A percentile compares a stretch with the other conserved stretches of the same genome.
Conservation (phyloP, 2,113 vertebrate genomes). For the Colossoma macropomum region DNA sequence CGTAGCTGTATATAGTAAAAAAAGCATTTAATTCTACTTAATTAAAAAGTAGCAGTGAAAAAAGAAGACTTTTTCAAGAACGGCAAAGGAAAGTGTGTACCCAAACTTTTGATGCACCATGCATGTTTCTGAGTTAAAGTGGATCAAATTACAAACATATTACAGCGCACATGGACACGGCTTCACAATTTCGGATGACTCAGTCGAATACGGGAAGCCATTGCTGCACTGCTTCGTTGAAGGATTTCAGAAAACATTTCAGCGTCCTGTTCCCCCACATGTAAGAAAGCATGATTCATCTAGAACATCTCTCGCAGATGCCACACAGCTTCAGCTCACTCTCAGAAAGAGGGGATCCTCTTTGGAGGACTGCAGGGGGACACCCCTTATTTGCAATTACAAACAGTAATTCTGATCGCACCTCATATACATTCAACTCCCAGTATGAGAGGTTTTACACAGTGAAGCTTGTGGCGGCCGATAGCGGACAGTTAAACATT, state of each 20-base stretch:
- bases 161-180: background rate
- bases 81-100: too few species aligned
- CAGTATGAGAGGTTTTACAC: background rate
- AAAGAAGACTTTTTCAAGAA: too few species aligned
- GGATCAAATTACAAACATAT: background rate
- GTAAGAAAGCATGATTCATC: slow-evolving; percentile 60
- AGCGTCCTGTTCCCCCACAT: slow-evolving; percentile 50
- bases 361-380: slow-evolving; percentile 70
- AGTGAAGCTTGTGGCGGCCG: background rate
- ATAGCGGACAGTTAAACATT: background rate
- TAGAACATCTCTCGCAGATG: slow-evolving; percentile 44
- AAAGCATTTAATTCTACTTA: too few species aligned
- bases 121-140: background rate
- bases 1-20: too few species aligned
- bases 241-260: slow-evolving; percentile 37
- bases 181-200: slow-evolving; percentile 33
- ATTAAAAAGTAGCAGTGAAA: too few species aligned
- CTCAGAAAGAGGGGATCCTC: slow-evolving; percentile 75
- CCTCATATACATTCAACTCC: background rate
- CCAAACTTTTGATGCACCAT: too few species aligned
- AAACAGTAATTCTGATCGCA: slow-evolving; percentile 21
- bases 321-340: slow-evolving; percentile 58
- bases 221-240: slow-evolving; percentile 22
- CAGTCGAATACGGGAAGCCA: slow-evolving; percentile 50
- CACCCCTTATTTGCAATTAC: slow-evolving; percentile 49